Percentiles rank a stretch among this genome's conserved stretches.
phyloP scores from a whole-genome alignment of 1,140 invertebrate genomes.

The Trinorchestia longiramus region DNA sequence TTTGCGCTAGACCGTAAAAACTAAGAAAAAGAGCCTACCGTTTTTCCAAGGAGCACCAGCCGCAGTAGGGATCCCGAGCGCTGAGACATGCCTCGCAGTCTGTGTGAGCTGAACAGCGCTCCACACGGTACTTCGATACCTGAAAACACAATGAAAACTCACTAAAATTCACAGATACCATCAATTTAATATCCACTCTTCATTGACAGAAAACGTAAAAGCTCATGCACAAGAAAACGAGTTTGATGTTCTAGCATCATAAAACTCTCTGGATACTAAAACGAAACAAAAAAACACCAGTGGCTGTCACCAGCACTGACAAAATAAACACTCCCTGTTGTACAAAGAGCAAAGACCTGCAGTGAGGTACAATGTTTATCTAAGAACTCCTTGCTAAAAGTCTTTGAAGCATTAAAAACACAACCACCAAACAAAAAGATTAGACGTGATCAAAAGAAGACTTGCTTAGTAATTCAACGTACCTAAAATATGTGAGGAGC shows the following conservation, averaged over 20 bases:
- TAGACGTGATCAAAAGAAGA: background rate
- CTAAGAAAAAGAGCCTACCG: conserved; percentile 72
- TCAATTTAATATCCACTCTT: background rate
- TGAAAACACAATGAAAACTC: conserved; percentile 69
- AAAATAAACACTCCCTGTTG: background rate
- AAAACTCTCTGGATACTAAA: background rate
- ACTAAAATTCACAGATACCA: background rate
- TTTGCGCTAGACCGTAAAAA: conserved; percentile 21
- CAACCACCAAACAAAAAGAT: background rate
- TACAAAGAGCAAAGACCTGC: background rate
- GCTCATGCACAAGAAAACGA: background rate
- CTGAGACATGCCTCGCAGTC: conserved; percentile 92
- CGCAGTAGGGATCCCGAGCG: conserved; percentile 95
- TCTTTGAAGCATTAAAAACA: conserved; percentile 9
- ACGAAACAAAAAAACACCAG: background rate
- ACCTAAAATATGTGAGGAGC: background rate
- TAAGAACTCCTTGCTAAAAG: background rate
- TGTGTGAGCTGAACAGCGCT: conserved; percentile 88
- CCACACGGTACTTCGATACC: conserved; percentile 91
- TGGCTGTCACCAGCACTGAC: background rate
- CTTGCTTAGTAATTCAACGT: background rate
- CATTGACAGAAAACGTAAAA: background rate
- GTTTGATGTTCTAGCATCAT: background rate
- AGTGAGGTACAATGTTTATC: background rate
- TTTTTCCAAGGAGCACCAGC: conserved; percentile 97